These are phyloP conservation scores for Trididemnum nubilum DNA, from an alignment of 23 tunicate genomes.

Conservation along the genomic window DNA sequence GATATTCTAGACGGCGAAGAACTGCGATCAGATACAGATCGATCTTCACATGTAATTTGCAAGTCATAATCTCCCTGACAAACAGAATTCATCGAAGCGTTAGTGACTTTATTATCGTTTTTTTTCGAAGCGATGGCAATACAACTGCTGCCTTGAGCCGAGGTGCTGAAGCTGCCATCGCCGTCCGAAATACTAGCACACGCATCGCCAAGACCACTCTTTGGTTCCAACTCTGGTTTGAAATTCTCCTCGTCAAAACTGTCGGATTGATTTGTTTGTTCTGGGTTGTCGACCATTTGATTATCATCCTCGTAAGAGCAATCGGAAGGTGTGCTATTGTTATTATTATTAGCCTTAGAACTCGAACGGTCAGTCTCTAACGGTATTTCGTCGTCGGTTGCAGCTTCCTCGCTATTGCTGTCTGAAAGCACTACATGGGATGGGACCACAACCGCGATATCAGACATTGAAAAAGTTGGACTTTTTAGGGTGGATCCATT, in stretches of 20 bases:
- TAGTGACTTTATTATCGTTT: neutral
- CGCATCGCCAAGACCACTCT: no score
- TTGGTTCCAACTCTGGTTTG: no score
- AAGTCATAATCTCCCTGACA: neutral
- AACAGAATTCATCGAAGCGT: neutral
- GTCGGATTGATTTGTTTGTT: neutral
- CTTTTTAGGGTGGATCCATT: neutral
- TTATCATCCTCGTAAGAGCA: neutral
- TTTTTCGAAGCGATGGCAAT: neutral
- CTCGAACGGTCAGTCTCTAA: neutral
- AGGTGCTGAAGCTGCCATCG: neutral
- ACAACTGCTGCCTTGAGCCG: neutral
- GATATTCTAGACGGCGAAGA: neutral
- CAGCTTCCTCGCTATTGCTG: neutral
- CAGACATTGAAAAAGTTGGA: slow-evolving; percentile 12
- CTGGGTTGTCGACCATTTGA: neutral
- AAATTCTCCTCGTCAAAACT: neutral
- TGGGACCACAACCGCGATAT: slow-evolving; percentile 13
- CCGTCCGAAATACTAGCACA: neutral
- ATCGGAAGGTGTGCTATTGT: neutral
- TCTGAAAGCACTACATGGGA: neutral
- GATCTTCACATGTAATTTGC: neutral
- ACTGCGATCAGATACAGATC: neutral
- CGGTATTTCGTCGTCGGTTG: neutral
- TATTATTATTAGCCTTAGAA: neutral